Base-by-base conservation (phyloP, 2,797 vertebrate species). In the Myiotriccus ornatus region DNA sequence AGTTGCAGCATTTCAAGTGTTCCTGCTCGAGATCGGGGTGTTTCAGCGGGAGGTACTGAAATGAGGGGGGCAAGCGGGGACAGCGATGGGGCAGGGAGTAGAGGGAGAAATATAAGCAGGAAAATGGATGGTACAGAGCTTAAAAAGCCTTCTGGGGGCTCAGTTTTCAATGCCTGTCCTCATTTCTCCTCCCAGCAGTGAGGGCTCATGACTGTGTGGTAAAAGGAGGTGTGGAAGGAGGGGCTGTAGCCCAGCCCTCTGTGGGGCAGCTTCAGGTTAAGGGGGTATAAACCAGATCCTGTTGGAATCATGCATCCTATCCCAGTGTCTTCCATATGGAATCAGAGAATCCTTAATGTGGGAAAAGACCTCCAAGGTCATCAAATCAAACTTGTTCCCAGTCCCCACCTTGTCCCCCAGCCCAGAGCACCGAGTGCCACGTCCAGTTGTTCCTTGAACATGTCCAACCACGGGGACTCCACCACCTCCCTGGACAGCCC, bases 11-110 rank as follows among this genome's bases (percentile, higher is more conserved):
- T 89, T 67, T 28, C 6, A 6, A 18, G 18, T 19, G 11, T 10
- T 87, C 20, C 22, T 0, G 0, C 20, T 82, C 0, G 3, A 69
- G 55, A 14, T 0, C 0, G 0, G 3, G n/a, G 8, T 35, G 39
- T 57, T 87, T 21, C 9, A 39, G 30, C 7, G 11, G 37, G 28
- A 30, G 25, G 7, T 11, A 6, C 3, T 25, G 59, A 55, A 73
- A 41, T 32, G 39, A 27, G 18, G 37, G 28, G 49, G 75, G 64
- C 9, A 70, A 56, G 44, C 0, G 14, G 21, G 39, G 35, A 19
- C 34, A 67, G 39, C 0, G 1, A 8, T 1, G 10, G 41, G 62
- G 20, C n/a, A 64, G 25, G 39, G 22, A 74, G 30, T 10, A 37
- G n/a, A 52, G 34, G 24, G 28, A 8, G 19, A 14, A 44, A 13